Percentiles rank a stretch among this genome's conserved stretches.
These are phyloP conservation scores for Hemitrygon akajei DNA, from an alignment of 2,797 vertebrate species.

Conservation along the genomic window DNA sequence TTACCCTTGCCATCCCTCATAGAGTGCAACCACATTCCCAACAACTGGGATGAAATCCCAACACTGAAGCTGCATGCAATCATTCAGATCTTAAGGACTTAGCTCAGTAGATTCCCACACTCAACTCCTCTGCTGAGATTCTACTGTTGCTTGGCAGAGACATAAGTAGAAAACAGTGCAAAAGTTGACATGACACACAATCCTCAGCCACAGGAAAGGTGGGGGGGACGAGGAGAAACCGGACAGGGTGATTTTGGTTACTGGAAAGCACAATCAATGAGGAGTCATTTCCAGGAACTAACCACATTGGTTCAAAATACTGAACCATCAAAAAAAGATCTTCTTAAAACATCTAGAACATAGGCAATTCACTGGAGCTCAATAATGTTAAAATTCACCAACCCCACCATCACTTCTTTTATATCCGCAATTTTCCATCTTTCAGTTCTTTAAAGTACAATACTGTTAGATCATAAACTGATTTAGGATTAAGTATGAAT, in stretches of 20 bases:
- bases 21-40: too few relatives aligned
- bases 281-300: too few relatives aligned
- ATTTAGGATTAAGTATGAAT: not conserved
- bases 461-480: not conserved
- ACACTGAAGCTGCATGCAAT: too few relatives aligned
- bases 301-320: too few relatives aligned
- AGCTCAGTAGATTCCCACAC: too few relatives aligned
- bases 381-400: not conserved
- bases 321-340: not conserved
- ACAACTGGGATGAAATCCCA: too few relatives aligned
- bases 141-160: too few relatives aligned
- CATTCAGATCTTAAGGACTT: too few relatives aligned
- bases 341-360: not conserved
- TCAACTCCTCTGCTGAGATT: too few relatives aligned
- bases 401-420: not conserved
- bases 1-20: too few relatives aligned
- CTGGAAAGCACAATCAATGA: not conserved
- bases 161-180: too few relatives aligned
- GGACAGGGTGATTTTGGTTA: not conserved
- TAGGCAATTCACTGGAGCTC: not conserved
- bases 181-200: too few relatives aligned
- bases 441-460: not conserved
- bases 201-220: not conserved
- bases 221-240: not conserved
- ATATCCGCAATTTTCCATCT: not conserved